Evolutionary conservation across 1,140 invertebrate species (phyloP).

Genomic region (Drosophila kohkoa): DNA sequence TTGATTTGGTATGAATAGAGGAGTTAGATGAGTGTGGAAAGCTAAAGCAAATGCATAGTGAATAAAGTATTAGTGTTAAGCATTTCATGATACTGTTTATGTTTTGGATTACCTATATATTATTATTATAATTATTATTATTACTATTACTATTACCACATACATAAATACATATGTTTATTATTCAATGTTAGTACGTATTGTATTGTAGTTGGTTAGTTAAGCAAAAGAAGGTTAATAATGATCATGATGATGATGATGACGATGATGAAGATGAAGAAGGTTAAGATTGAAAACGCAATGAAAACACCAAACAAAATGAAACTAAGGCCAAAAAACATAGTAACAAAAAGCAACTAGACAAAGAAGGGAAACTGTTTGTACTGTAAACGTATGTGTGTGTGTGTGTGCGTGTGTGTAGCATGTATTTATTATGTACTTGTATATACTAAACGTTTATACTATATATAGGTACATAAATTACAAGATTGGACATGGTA

Average conservation of each 20-base stretch:
- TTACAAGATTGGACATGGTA: slow-evolving; percentile 3
- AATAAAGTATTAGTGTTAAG: slow-evolving; percentile 30
- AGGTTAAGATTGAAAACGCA: slow-evolving; percentile 71
- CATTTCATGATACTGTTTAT: not conserved
- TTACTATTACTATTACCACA: not conserved
- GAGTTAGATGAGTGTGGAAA: slow-evolving; percentile 10
- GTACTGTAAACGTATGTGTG: slow-evolving; percentile 10
- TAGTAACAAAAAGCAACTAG: slow-evolving; percentile 46
- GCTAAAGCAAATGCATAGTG: slow-evolving; percentile 58
- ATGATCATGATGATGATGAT: slow-evolving; percentile 1
- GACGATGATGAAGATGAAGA: slow-evolving; percentile 10
- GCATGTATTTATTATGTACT: slow-evolving; percentile 4
- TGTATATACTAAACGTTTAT: slow-evolving; percentile 23
- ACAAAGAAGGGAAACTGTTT: slow-evolving; percentile 38
- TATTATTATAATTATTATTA: not conserved
- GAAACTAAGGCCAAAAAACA: slow-evolving; percentile 50
- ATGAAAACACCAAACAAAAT: slow-evolving; percentile 71
- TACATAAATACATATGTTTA: slow-evolving; percentile 5
- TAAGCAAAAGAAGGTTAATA: slow-evolving; percentile 27
- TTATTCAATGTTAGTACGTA: slow-evolving; percentile 41
- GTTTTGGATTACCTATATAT: slow-evolving; percentile 7
- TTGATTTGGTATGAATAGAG: not conserved
- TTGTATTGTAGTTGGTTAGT: slow-evolving; percentile 47
- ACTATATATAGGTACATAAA: slow-evolving; percentile 33
- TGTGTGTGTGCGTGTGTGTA: no score